These are phyloP conservation scores for Mesocentrotus franciscanus DNA, from an alignment of 53 echinoderm and acorn worm genomes.

Conservation along the genomic window DNA sequence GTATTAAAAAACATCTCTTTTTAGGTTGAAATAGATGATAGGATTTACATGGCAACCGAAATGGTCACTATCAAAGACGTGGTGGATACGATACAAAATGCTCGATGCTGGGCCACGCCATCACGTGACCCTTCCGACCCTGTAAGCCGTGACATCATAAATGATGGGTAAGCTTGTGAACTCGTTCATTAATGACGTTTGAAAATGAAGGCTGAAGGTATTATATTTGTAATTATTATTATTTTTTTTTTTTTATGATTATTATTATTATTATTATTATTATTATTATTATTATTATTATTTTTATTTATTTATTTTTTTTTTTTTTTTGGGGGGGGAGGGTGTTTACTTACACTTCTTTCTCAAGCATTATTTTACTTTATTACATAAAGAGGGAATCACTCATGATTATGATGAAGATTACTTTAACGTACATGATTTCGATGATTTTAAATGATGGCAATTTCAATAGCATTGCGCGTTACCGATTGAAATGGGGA, in stretches of 20 bases:
- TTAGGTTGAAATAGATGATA: conserved; percentile 2
- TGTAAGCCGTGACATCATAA: background rate
- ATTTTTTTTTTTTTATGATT: background rate
- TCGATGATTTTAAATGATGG: no score
- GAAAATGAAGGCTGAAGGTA: no score
- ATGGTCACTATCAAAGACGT: background rate
- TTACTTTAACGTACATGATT: no score
- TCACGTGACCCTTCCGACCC: conserved; percentile 17
- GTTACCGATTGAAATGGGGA: no score
- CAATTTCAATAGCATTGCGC: no score
- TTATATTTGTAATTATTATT: background rate
- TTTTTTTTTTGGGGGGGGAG: background rate
- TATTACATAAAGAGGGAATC: no score
- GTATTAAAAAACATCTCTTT: background rate
- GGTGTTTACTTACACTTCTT: background rate
- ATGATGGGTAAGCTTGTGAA: background rate
- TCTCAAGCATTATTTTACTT: no score
- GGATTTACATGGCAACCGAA: conserved; percentile 50
- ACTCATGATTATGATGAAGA: no score
- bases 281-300: background rate
- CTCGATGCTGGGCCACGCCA: conserved; percentile 47
- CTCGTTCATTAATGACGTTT: background rate
- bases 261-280: background rate
- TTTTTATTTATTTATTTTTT: background rate
- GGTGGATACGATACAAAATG: background rate